Percentiles rank a stretch among this genome's conserved stretches.
phyloP scores from a whole-genome alignment of 1,140 invertebrate species.

The Neelides sp. region DNA sequence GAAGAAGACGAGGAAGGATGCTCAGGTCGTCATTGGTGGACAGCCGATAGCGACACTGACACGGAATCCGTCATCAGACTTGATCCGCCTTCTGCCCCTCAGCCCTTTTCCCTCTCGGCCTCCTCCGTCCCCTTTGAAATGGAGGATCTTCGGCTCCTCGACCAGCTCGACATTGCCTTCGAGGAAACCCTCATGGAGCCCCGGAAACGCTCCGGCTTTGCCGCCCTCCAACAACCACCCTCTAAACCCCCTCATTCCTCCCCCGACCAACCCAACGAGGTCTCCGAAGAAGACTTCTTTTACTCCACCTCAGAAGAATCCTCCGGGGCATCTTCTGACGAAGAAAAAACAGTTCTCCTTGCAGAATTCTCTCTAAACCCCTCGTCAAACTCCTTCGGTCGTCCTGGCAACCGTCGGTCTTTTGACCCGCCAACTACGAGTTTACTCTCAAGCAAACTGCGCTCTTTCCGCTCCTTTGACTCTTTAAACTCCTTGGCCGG shows the following conservation, averaged over 20 bases:
- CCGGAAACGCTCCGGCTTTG: conserved; percentile 14
- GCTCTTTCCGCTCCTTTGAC: conserved; percentile 29
- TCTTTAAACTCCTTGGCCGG: conserved; percentile 25
- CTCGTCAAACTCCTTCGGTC: not conserved
- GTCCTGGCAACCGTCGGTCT: conserved; percentile 14
- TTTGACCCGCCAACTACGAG: conserved; percentile 15
- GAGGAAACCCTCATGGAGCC: conserved; percentile 29
- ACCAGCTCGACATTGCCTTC: conserved; percentile 29
- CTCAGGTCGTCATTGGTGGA: conserved; percentile 30
- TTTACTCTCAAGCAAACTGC: conserved; percentile 9
- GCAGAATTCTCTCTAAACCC: conserved; percentile 29
- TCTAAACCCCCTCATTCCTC: too few species aligned
- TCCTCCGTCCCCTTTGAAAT: conserved; percentile 28
- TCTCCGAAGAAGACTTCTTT: conserved; percentile 31
- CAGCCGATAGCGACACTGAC: conserved; percentile 31
- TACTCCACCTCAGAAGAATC: conserved; percentile 20
- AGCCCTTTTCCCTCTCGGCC: conserved; percentile 19
- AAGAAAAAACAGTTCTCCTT: conserved; percentile 20
- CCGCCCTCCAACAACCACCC: not conserved
- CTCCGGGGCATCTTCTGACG: conserved; percentile 17
- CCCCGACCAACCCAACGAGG: conserved; percentile 27
- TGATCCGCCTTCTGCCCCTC: conserved; percentile 2
- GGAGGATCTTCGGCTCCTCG: conserved; percentile 26
- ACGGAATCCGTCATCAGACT: conserved; percentile 31
- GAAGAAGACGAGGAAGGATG: conserved; percentile 31